A percentile compares a stretch with the other conserved stretches of the same genome.
Conservation (phyloP, 1,140 invertebrate species). For the Ips typographus region DNA sequence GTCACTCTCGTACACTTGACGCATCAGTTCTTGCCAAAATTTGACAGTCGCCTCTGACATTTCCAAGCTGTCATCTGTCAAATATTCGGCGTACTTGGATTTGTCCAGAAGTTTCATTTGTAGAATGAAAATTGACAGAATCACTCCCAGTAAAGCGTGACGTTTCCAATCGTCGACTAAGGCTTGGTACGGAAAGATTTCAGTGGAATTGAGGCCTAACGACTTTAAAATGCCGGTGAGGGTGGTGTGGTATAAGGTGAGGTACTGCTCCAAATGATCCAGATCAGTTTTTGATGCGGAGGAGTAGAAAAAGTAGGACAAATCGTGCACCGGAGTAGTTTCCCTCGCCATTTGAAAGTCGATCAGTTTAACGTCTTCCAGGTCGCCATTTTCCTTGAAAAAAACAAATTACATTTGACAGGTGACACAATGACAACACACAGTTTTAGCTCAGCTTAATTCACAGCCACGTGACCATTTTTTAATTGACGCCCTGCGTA, state of each 20-base stretch:
- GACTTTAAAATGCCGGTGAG: constrained; percentile 49
- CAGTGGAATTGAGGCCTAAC: constrained; percentile 51
- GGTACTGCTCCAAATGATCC: constrained; percentile 51
- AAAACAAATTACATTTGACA: no score
- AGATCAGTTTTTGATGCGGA: constrained; percentile 56
- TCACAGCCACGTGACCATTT: no score
- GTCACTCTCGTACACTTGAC: constrained; percentile 8
- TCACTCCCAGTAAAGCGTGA: constrained; percentile 47
- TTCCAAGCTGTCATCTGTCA: not conserved
- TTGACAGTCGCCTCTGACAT: not conserved
- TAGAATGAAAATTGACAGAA: constrained; percentile 20
- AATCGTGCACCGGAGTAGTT: constrained; percentile 59
- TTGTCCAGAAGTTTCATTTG: constrained; percentile 20
- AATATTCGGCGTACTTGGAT: not conserved
- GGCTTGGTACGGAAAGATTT: constrained; percentile 52
- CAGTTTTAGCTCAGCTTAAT: no score
- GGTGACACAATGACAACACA: no score
- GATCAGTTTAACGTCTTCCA: constrained; percentile 43
- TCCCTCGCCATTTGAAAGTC: constrained; percentile 61
- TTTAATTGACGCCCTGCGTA: no score
- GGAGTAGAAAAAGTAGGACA: constrained; percentile 61
- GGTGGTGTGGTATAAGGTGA: constrained; percentile 58
- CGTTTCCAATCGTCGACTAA: constrained; percentile 50
- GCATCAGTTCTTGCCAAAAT: not conserved
- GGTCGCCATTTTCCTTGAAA: not conserved